Percentiles rank a stretch among this genome's conserved stretches.
Evolutionary conservation across 1,140 invertebrate species (phyloP).

Genomic region (Drosophila sucinea): DNA sequence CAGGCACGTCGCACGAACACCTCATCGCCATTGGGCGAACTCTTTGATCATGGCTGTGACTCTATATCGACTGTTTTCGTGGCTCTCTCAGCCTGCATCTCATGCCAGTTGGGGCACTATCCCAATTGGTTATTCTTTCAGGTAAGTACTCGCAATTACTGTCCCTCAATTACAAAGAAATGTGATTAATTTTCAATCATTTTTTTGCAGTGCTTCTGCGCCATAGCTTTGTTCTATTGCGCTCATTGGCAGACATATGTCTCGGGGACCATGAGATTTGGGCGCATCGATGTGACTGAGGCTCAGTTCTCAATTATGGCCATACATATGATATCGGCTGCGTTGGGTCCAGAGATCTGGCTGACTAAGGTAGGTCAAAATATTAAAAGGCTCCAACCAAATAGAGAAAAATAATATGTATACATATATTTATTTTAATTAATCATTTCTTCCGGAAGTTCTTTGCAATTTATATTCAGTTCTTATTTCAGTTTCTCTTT

Average conservation of each 20-base stretch:
- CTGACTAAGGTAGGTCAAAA: constrained; percentile 87
- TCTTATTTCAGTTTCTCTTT: constrained; percentile 18
- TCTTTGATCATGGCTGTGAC: constrained; percentile 99
- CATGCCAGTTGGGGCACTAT: constrained; percentile 94
- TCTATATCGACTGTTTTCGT: constrained; percentile 98
- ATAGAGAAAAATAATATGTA: background rate
- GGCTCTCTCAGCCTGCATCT: constrained; percentile 95
- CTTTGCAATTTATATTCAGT: constrained; percentile 35
- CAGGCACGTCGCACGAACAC: constrained; percentile 97
- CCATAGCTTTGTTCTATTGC: constrained; percentile 97
- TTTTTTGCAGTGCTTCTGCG: constrained; percentile 91
- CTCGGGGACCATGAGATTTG: constrained; percentile 96
- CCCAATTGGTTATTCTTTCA: constrained; percentile 97
- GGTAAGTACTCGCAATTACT: constrained; percentile 76
- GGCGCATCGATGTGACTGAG: constrained; percentile 98
- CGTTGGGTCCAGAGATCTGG: constrained; percentile 95
- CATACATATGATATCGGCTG: constrained; percentile 93
- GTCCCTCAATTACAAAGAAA: background rate
- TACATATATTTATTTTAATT: constrained; percentile 29
- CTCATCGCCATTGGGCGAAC: constrained; percentile 96
- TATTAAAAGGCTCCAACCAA: background rate
- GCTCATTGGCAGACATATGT: constrained; percentile 99
- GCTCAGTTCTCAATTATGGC: constrained; percentile 96
- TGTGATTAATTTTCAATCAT: background rate
- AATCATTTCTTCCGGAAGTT: constrained; percentile 66